These are phyloP conservation scores for Carcinoscorpius rotundicauda DNA, from an alignment of 1,140 invertebrate species.

Conservation along the genomic window DNA sequence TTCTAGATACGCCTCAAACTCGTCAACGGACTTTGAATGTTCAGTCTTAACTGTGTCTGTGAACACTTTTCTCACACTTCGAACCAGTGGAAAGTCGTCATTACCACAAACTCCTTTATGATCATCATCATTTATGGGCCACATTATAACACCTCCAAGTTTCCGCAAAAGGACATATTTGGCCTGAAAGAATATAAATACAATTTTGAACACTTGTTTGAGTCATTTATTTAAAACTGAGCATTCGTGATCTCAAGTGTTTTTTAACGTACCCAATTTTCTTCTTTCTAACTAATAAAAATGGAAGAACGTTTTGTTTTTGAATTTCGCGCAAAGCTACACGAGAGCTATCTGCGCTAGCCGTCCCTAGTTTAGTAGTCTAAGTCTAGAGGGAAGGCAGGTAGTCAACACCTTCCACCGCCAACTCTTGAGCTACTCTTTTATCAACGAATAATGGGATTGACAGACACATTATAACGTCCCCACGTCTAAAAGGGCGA, in stretches of 20 bases:
- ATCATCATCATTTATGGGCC: constrained; percentile 33
- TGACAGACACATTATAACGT: too few relatives aligned
- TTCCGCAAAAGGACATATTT: not conserved
- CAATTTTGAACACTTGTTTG: too few relatives aligned
- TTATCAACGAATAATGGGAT: too few relatives aligned
- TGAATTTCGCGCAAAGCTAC: too few relatives aligned
- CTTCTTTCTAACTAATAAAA: too few relatives aligned
- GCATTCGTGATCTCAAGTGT: not conserved
- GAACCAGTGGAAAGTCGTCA: constrained; percentile 21
- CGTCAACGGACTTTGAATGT: not conserved
- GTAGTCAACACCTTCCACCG: too few relatives aligned
- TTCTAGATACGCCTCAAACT: constrained; percentile 7
- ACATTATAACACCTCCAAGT: constrained; percentile 42
- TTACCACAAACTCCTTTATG: constrained; percentile 25
- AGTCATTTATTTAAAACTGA: not conserved
- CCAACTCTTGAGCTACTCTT: too few relatives aligned
- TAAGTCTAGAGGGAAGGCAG: too few relatives aligned
- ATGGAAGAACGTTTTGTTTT: too few relatives aligned
- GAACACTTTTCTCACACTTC: constrained; percentile 10
- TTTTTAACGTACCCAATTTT: not conserved
- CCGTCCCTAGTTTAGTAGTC: too few relatives aligned
- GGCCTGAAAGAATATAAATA: not conserved
- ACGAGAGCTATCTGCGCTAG: too few relatives aligned
- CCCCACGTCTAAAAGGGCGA: too few relatives aligned
- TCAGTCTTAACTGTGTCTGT: not conserved